Base-by-base conservation (phyloP, 2,888 invertebrate species). In the Megalurothrips usitatus region DNA sequence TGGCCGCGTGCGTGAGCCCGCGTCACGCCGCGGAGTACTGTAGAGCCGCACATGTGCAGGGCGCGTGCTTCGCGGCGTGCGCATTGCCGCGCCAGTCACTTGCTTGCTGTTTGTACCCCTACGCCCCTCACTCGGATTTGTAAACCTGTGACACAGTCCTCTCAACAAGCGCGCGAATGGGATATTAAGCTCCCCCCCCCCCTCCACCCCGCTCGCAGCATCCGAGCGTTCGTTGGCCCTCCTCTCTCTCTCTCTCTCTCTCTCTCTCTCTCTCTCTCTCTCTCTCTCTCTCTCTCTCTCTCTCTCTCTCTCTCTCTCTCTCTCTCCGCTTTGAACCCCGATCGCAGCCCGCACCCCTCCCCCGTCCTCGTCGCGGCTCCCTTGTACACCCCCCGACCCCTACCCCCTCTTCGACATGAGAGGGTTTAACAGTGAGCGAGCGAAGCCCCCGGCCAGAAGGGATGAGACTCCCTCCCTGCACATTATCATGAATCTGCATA, bases 401-500 rank as follows among this genome's bases (percentile, higher is more conserved):
- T 75, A 11, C 23, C 23, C 68, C 10, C 68, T 26, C 23, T 58
- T 12, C 68, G 68, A 75, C 68, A 75, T 75, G 68, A 75, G 68
- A 75, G 68, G 68, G 23, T 75, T n/a, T 75, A 75, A 9, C 68
- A 75, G 68, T 75, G 68, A 75, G 68, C 68, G 26, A 75, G 26
- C 26, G 68, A 75, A 75, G 68, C 68, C 68, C 68, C 23, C 23
- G 68, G 58, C 58, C 17, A 58, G 58, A n/a, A 58, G 68, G 26
- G 68, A 23, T 12, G 68, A 10, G 68, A 11, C 23, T 14, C 9
- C n/a, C 19, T 10, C 3, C 19, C 19, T 9, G 23, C 23, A 8
- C 26, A 75, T 75, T 75, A 75, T 75, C 68, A 75, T 75, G 68
- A 75, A 75, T 75, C 68, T 75, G 68, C 68, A 75, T 75, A 26